A percentile compares a stretch with the other conserved stretches of the same genome.
Evolutionary conservation across 2,113 vertebrate species (phyloP).

Genomic region (Pampusana beccarii): DNA sequence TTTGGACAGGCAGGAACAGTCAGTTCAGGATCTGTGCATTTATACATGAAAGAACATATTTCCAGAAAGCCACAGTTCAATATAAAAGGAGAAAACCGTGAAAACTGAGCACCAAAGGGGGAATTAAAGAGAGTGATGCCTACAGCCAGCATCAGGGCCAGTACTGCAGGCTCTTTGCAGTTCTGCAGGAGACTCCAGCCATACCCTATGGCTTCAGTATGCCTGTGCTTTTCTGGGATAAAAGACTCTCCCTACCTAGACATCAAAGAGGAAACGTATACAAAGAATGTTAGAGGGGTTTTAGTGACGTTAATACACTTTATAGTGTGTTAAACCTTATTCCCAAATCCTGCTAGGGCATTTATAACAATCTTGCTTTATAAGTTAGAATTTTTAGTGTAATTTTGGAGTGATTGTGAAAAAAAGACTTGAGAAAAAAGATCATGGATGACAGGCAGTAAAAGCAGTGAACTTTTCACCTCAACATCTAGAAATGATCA

Average conservation of each 20-base stretch:
- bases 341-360: background rate
- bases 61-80: background rate
- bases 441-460: background rate
- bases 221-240: background rate
- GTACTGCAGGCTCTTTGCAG: background rate
- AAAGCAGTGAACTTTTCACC: background rate
- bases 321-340: background rate
- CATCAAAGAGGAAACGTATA: background rate
- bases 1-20: background rate
- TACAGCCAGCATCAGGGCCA: background rate
- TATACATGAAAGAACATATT: background rate
- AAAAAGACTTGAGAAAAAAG: background rate
- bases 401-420: background rate
- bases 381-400: background rate
- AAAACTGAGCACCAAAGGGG: background rate
- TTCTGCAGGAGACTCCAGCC: background rate
- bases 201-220: background rate
- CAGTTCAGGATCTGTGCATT: background rate
- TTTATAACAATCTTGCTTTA: background rate
- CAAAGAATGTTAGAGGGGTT: background rate
- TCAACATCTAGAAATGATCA: background rate
- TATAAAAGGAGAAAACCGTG: background rate
- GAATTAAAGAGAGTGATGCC: background rate
- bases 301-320: background rate
- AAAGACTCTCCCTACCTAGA: background rate